These are phyloP conservation scores for Icerya purchasi DNA, from an alignment of 2,888 invertebrate genomes.

Conservation along the genomic window DNA sequence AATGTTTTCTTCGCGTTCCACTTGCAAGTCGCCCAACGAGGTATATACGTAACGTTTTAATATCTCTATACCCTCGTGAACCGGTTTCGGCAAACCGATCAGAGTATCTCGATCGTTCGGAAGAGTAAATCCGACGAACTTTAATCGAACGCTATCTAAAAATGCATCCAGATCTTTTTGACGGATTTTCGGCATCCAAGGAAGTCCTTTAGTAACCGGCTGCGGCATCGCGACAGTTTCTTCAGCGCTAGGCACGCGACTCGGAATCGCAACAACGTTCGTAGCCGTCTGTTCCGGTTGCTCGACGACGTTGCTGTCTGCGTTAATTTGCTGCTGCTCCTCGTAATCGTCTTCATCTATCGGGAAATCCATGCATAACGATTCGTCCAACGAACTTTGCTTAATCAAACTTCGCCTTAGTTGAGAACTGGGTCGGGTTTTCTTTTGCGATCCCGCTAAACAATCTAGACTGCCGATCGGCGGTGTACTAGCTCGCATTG, in stretches of 20 bases:
- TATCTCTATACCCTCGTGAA: slow-evolving; percentile 85
- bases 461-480: slow-evolving; percentile 81
- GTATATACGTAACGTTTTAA: slow-evolving; percentile 82
- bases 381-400: slow-evolving; percentile 75
- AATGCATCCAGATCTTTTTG: slow-evolving; percentile 84
- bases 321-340: slow-evolving; percentile 22
- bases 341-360: slow-evolving; percentile 33
- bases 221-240: slow-evolving; percentile 4
- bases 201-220: slow-evolving; percentile 36
- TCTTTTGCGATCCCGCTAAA: slow-evolving; percentile 47
- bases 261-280: too few species aligned
- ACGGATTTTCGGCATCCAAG: slow-evolving; percentile 90
- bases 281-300: neutral
- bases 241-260: too few species aligned
- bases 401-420: slow-evolving; percentile 48
- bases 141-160: slow-evolving; percentile 69
- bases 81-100: slow-evolving; percentile 87
- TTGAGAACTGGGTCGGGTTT: slow-evolving; percentile 20
- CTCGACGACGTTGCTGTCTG: neutral
- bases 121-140: slow-evolving; percentile 88
- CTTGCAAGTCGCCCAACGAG: slow-evolving; percentile 78
- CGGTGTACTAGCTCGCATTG: slow-evolving; percentile 86
- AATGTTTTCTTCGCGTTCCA: slow-evolving; percentile 75
- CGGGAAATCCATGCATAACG: slow-evolving; percentile 25
- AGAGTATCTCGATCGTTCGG: slow-evolving; percentile 61